These are phyloP conservation scores for Pelochelys cantorii DNA, from an alignment of 2,797 vertebrate genomes.

Conservation along the genomic window DNA sequence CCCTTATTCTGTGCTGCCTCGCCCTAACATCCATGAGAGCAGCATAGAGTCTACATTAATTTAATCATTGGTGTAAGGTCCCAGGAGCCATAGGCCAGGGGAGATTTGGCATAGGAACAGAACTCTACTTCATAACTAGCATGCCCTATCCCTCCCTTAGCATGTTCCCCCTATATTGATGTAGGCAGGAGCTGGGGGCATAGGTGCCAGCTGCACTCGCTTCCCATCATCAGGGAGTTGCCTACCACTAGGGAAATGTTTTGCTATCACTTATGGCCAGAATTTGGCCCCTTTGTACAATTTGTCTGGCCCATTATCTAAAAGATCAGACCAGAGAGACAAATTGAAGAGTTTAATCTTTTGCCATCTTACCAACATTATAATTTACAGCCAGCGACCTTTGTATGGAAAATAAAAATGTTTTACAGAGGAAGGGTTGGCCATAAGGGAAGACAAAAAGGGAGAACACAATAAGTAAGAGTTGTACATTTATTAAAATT, in stretches of 20 bases:
- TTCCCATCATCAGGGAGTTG: neutral
- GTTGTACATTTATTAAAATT: rapidly evolving
- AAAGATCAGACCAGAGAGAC: neutral
- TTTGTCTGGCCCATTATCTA: neutral
- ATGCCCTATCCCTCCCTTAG: neutral
- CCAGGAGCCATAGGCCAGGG: neutral
- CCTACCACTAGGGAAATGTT: neutral
- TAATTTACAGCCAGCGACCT: neutral
- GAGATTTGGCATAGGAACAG: neutral
- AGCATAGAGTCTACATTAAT: neutral
- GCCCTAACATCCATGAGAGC: neutral
- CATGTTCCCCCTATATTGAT: neutral
- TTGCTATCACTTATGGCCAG: neutral
- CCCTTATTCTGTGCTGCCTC: neutral
- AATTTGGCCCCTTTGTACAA: neutral
- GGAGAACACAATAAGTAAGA: neutral
- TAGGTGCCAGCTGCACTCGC: neutral
- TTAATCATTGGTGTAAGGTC: neutral
- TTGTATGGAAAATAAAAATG: neutral
- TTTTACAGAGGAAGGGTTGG: neutral
- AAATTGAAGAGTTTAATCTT: neutral
- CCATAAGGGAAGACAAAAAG: neutral
- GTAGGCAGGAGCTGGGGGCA: neutral
- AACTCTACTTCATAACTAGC: neutral
- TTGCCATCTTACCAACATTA: neutral